Evolutionary conservation across 2,113 vertebrate species (phyloP).

Genomic region (Toxotes chatareus): DNA sequence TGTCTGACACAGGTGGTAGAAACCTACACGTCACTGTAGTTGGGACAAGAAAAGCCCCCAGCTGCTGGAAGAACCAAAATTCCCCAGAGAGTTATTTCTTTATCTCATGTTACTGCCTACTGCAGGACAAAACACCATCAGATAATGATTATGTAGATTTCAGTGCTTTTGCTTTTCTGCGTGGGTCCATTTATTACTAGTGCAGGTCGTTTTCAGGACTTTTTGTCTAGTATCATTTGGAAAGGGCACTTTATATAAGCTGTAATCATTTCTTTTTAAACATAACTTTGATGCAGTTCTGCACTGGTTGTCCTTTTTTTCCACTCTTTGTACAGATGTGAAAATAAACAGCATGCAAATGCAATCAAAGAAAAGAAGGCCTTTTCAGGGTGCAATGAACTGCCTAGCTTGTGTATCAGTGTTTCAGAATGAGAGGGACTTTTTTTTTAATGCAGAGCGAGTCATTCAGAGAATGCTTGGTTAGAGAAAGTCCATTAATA

Average conservation of each 20-base stretch:
- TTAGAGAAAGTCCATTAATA: constrained; percentile 78
- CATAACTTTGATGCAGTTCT: not conserved
- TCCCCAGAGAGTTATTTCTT: constrained; percentile 45
- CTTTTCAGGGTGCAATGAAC: constrained; percentile 19
- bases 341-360: not conserved
- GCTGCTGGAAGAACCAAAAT: constrained; percentile 58
- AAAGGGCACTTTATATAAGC: not conserved
- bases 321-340: not conserved
- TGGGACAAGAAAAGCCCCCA: constrained; percentile 43
- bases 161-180: not conserved
- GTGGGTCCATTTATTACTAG: accelerated
- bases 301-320: not conserved
- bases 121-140: not conserved
- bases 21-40: constrained; percentile 30
- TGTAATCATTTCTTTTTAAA: not conserved
- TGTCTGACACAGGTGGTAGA: constrained; percentile 56
- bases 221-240: not conserved
- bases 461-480: constrained; percentile 74
- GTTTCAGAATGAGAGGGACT: constrained; percentile 72
- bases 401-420: constrained; percentile 27
- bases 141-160: not conserved
- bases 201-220: not conserved
- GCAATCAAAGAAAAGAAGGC: not conserved
- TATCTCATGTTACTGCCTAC: constrained; percentile 31
- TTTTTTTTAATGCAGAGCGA: constrained; percentile 58